Conservation (phyloP, 2,888 invertebrate species). For the Drosophila aldrichi region DNA sequence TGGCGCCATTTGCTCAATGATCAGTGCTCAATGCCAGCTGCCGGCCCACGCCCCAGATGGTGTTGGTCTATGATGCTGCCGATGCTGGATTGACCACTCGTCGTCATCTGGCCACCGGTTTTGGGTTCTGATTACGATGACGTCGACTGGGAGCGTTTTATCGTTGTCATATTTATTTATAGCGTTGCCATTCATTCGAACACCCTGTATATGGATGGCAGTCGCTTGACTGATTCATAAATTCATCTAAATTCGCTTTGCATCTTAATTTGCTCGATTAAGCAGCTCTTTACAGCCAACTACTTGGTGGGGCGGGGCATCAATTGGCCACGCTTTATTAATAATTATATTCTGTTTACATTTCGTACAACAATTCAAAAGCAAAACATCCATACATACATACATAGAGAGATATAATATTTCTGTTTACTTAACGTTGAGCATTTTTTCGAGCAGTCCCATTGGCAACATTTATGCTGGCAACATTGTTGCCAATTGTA, state of each 20-base stretch:
- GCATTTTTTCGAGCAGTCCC: background rate
- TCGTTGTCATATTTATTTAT: constrained; percentile 72
- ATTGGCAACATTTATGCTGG: constrained; percentile 31
- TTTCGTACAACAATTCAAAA: constrained; percentile 19
- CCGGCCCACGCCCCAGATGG: constrained; percentile 45
- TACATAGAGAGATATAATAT: background rate
- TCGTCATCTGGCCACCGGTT: constrained; percentile 58
- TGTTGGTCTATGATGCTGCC: background rate
- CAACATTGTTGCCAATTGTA: constrained; percentile 49
- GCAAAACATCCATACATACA: background rate
- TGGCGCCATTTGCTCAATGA: constrained; percentile 65
- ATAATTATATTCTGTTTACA: constrained; percentile 44
- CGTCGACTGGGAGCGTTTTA: constrained; percentile 29
- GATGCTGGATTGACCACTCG: constrained; percentile 51
- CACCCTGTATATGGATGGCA: constrained; percentile 18
- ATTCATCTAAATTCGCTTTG: constrained; percentile 42
- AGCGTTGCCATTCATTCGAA: constrained; percentile 41
- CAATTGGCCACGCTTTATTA: constrained; percentile 36
- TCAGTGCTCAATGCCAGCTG: constrained; percentile 21
- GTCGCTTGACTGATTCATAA: constrained; percentile 38
- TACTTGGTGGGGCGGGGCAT: constrained; percentile 14
- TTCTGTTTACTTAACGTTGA: background rate
- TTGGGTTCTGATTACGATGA: constrained; percentile 47
- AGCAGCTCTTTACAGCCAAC: constrained; percentile 43
- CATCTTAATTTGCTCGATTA: constrained; percentile 43